Base-by-base conservation (phyloP, 2,888 invertebrate genomes). In the Sepiola atlantica region DNA sequence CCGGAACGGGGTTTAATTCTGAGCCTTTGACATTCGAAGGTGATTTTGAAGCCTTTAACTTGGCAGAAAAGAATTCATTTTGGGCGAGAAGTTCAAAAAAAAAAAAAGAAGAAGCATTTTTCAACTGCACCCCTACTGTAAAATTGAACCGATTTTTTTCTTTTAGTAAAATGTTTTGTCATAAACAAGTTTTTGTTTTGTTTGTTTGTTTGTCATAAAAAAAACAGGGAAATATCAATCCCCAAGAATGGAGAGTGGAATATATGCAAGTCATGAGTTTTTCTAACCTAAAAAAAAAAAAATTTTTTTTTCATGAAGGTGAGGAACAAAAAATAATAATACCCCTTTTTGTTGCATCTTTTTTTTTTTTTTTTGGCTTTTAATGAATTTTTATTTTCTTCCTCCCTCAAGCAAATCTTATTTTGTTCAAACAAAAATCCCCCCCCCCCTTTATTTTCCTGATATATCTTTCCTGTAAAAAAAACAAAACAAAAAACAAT, bases 361-460 rank as follows among this genome's bases (percentile, higher is more conserved):
- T 45, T 45, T 45, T 45, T 45, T 45, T 8, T 45, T 16, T 77
- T 77, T 77, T 77, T 77, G 32, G 16, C 1, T 77, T 77, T n/a
- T 77, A 77, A 77, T 77, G 77, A 77, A 77, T 77, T 77, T 16
- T 4, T 4, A 16, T 77, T n/a, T 77, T 77, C 77, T 77, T 14
- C 77, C 77, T 77, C 77, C 77, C 77, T 77, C 77, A 77, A 77
- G n/a, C n/a, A 77, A 77, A 77, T 77, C 45, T 77, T 32, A n/a
- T 77, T 77, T 77, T 77, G 45, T 45, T 21, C n/a, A 77, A 77
- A 77, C 77, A 77, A 77, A 77, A 16, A n/a, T 21, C 2, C 2
- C 3, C 8, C 8, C 45, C 45, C 45, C 8, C 45, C 45, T 8
- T 45, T 45, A 2, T 28, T 28, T n/a, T 77, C 32, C n/a, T 32